Conservation (phyloP, 2,113 vertebrate genomes). For the Phalacrocorax carbo region DNA sequence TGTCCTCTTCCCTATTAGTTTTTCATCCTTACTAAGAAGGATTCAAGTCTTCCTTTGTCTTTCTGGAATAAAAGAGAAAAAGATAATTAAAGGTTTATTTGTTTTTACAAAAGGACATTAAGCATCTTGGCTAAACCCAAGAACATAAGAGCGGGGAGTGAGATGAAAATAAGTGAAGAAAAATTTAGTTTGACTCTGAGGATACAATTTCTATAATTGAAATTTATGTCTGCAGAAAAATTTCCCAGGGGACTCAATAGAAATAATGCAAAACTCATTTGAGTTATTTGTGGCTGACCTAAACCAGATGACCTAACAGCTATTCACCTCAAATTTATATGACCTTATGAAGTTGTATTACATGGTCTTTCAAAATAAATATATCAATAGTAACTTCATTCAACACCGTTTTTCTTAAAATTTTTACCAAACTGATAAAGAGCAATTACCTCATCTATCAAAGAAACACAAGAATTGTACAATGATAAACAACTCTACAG, state of each 20-base stretch:
- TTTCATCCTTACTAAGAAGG: neutral
- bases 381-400: neutral
- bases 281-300: conserved; percentile 21
- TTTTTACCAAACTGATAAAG: neutral
- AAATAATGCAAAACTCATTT: conserved; percentile 47
- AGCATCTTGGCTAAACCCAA: neutral
- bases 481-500: neutral
- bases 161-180: conserved; percentile 36
- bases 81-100: neutral
- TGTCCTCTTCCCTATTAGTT: neutral
- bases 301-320: conserved; percentile 30
- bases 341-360: neutral
- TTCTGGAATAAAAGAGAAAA: neutral
- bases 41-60: neutral
- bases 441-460: neutral
- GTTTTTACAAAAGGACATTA: neutral
- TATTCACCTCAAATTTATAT: conserved; percentile 1
- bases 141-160: neutral
- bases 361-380: neutral
- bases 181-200: conserved; percentile 34
- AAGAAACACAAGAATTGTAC: neutral
- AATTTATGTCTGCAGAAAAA: conserved; percentile 30
- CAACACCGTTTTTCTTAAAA: neutral
- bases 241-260: neutral
- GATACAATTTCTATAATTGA: conserved; percentile 42